Evolutionary conservation across 2,797 vertebrate genomes (phyloP).

Genomic region (Champsocephalus esox): DNA sequence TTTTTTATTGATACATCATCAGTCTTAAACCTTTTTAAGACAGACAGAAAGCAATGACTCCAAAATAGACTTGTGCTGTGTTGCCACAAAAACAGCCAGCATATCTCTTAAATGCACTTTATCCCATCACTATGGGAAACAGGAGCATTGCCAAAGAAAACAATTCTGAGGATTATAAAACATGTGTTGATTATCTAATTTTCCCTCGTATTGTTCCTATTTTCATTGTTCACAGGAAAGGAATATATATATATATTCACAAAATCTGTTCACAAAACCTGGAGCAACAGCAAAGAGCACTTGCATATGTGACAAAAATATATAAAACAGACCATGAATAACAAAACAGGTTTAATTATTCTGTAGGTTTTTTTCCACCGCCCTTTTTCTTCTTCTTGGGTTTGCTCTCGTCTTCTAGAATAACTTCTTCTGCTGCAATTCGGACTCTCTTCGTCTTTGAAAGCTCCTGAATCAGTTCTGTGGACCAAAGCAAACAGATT

Average conservation of each 20-base stretch:
- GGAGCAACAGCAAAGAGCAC: not conserved
- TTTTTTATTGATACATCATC: not conserved
- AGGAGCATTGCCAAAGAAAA: not conserved
- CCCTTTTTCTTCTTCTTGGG: constrained; percentile 76
- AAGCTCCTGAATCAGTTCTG: constrained; percentile 62
- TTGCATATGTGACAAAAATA: not conserved
- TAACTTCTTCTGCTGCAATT: constrained; percentile 71
- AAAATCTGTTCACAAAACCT: not conserved
- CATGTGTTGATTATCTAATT: constrained; percentile 25
- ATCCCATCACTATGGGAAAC: constrained; percentile 22
- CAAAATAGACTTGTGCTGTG: no score
- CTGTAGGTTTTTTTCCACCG: constrained; percentile 54
- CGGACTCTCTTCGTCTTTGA: constrained; percentile 74
- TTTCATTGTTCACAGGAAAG: constrained; percentile 6
- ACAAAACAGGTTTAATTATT: constrained; percentile 50
- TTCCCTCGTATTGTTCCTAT: constrained; percentile 31
- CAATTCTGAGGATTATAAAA: constrained; percentile 13
- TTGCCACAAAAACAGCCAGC: not conserved
- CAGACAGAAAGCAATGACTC: not conserved
- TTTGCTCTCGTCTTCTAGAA: constrained; percentile 79
- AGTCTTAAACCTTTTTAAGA: not conserved
- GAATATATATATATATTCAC: not conserved
- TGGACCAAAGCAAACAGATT: not conserved
- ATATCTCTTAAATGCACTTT: not conserved
- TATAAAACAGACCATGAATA: constrained; percentile 13